phyloP scores from a whole-genome alignment of 2,888 invertebrate genomes.

The Tyria jacobaeae region DNA sequence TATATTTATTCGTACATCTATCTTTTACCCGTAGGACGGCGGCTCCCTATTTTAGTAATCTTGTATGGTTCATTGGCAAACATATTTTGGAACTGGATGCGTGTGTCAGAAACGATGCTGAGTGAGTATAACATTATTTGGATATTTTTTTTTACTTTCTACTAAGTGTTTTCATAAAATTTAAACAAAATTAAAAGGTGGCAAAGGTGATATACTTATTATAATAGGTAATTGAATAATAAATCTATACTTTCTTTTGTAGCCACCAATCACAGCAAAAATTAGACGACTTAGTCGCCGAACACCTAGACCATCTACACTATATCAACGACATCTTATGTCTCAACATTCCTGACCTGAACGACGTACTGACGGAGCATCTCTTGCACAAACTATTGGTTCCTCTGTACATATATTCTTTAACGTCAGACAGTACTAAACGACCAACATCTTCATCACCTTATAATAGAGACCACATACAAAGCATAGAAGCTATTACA shows the following conservation, averaged over 20 bases:
- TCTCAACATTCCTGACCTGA: constrained; percentile 96
- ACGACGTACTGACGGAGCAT: constrained; percentile 97
- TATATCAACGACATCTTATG: constrained; percentile 98
- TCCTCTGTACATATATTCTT: constrained; percentile 97
- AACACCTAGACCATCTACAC: constrained; percentile 98
- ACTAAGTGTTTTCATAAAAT: no score
- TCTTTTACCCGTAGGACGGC: constrained; percentile 90
- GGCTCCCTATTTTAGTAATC: constrained; percentile 98
- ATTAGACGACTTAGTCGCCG: constrained; percentile 97
- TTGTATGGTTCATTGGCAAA: constrained; percentile 99
- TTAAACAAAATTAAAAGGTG: no score
- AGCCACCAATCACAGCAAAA: constrained; percentile 97
- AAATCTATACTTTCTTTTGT: constrained; percentile 62
- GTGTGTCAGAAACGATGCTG: constrained; percentile 97
- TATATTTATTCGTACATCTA: no score
- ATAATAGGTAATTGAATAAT: neutral
- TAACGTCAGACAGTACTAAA: constrained; percentile 84
- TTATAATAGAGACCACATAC: constrained; percentile 78
- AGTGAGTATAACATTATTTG: constrained; percentile 89
- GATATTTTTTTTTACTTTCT: no score
- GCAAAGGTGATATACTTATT: no score
- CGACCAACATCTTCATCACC: constrained; percentile 68
- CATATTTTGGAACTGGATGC: constrained; percentile 98
- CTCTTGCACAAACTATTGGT: constrained; percentile 96
- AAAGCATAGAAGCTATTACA: constrained; percentile 87